Evolutionary conservation across 2,888 invertebrate species (phyloP).

Genomic region (Baronia brevicornis): DNA sequence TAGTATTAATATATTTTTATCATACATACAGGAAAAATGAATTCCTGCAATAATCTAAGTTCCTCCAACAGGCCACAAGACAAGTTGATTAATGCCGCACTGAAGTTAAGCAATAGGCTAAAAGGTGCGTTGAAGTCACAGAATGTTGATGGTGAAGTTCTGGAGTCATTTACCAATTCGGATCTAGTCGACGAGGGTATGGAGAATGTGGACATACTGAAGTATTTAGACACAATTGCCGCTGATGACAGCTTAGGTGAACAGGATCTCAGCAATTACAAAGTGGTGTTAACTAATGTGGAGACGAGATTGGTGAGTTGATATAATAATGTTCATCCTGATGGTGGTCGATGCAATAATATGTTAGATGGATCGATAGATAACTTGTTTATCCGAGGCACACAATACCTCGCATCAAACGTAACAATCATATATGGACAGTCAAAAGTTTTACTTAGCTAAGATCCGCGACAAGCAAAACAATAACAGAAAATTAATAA

Average conservation of each 20-base stretch:
- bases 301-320: constrained; percentile 56
- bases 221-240: constrained; percentile 56
- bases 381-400: too few species aligned
- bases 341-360: too few species aligned
- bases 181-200: constrained; percentile 37
- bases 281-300: constrained; percentile 60
- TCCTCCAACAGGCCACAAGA: constrained; percentile 52
- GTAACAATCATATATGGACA: too few species aligned
- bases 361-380: too few species aligned
- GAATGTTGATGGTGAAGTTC: constrained; percentile 67
- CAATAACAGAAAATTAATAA: too few species aligned
- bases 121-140: constrained; percentile 77
- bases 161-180: constrained; percentile 40
- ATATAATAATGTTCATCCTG: too few species aligned
- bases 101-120: constrained; percentile 75
- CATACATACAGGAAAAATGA: too few species aligned
- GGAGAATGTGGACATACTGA: constrained; percentile 54
- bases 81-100: constrained; percentile 35
- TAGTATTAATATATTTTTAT: too few species aligned
- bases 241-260: constrained; percentile 54
- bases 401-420: too few species aligned
- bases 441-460: too few species aligned
- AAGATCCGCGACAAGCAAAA: too few species aligned
- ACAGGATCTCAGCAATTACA: constrained; percentile 52
- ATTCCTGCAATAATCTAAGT: too few species aligned